Evolutionary conservation across 2,888 invertebrate genomes (phyloP).

Genomic region (Zygogramma bicolorata): DNA sequence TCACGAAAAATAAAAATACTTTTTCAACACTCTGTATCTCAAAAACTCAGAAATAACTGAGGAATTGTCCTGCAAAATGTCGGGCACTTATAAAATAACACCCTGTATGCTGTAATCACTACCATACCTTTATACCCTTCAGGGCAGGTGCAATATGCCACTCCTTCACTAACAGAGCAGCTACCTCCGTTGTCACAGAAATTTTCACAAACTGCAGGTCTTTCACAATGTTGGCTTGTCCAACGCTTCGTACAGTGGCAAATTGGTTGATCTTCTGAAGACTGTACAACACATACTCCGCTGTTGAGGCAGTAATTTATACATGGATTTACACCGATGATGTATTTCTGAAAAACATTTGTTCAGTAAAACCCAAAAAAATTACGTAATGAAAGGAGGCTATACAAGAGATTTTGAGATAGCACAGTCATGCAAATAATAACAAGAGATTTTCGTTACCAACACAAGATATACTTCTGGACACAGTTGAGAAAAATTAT

Average conservation of each 20-base stretch:
- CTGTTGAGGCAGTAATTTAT: conserved; percentile 70
- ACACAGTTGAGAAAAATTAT: too few species aligned
- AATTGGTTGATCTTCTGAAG: conserved; percentile 66
- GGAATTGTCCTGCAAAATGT: too few species aligned
- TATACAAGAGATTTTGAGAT: too few species aligned
- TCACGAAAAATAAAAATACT: too few species aligned
- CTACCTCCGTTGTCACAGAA: conserved; percentile 71
- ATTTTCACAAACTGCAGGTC: conserved; percentile 65
- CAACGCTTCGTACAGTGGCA: conserved; percentile 73
- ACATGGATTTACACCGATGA: conserved; percentile 74
- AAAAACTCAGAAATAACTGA: too few species aligned
- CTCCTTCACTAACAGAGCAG: conserved; percentile 65
- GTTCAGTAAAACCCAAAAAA: not conserved
- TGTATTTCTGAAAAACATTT: conserved; percentile 63
- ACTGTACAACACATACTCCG: conserved; percentile 72
- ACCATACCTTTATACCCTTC: conserved; percentile 66
- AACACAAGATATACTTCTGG: too few species aligned
- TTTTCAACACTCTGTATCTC: too few species aligned
- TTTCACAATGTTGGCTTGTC: conserved; percentile 71
- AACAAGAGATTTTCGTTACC: too few species aligned
- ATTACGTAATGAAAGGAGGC: not conserved
- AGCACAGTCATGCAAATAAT: too few species aligned
- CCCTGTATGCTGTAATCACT: too few species aligned
- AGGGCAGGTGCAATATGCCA: conserved; percentile 66
- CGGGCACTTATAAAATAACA: too few species aligned